These are phyloP conservation scores for Limnephilus lunatus DNA, from an alignment of 2,888 invertebrate species.

Conservation along the genomic window DNA sequence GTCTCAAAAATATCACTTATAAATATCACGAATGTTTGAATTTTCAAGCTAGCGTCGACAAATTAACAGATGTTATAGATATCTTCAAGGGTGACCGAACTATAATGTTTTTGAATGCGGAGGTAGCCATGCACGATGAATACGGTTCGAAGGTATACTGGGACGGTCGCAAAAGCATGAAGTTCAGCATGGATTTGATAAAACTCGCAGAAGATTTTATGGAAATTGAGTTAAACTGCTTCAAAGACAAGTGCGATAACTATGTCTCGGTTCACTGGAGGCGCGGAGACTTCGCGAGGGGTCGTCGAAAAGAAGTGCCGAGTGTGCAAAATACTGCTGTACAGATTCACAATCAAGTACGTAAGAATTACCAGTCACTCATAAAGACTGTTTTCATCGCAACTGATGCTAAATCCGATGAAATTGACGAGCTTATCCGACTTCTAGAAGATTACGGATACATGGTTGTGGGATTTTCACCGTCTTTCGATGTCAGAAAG, in stretches of 20 bases:
- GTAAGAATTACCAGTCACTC: slow-evolving; percentile 43
- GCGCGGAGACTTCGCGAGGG: slow-evolving; percentile 90
- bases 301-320: slow-evolving; percentile 86
- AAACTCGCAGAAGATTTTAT: slow-evolving; percentile 83
- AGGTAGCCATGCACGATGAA: slow-evolving; percentile 91
- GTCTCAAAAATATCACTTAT: slow-evolving; percentile 83
- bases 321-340: slow-evolving; percentile 85
- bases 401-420: slow-evolving; percentile 85
- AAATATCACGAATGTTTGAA: slow-evolving; percentile 85
- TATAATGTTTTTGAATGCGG: slow-evolving; percentile 87
- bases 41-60: slow-evolving; percentile 87
- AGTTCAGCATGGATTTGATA: slow-evolving; percentile 85
- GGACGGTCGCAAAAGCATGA: slow-evolving; percentile 93
- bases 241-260: slow-evolving; percentile 76
- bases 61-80: slow-evolving; percentile 79
- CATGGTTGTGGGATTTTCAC: slow-evolving; percentile 71
- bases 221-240: slow-evolving; percentile 69
- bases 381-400: slow-evolving; percentile 83
- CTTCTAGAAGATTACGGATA: slow-evolving; percentile 72
- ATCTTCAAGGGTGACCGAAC: slow-evolving; percentile 73
- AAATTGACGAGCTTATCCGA: slow-evolving; percentile 74
- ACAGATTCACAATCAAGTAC: slow-evolving; percentile 80
- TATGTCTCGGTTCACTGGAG: slow-evolving; percentile 93
- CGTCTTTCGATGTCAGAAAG: slow-evolving; percentile 74
- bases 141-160: slow-evolving; percentile 92